These are phyloP conservation scores for Diarsia mendica DNA, from an alignment of 2,888 invertebrate genomes.

Conservation along the genomic window DNA sequence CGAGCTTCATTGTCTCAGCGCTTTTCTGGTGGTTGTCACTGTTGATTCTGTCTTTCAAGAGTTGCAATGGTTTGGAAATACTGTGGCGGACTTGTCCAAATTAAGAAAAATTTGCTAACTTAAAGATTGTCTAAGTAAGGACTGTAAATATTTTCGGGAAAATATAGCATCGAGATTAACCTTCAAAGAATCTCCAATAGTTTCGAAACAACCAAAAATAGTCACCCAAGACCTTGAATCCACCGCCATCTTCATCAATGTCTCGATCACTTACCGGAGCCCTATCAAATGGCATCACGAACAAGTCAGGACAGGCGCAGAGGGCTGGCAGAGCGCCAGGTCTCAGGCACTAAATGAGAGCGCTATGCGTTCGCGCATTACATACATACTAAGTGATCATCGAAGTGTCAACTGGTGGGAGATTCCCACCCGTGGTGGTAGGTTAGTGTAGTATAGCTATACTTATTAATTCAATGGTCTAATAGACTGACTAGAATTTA, in stretches of 20 bases:
- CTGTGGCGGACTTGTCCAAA: too few relatives aligned
- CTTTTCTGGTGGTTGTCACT: too few relatives aligned
- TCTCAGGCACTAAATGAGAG: slow-evolving; percentile 47
- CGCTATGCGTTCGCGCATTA: slow-evolving; percentile 39
- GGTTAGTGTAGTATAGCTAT: neutral
- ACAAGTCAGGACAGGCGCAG: slow-evolving; percentile 43
- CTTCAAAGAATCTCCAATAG: neutral
- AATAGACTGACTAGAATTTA: too few relatives aligned
- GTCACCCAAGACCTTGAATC: slow-evolving; percentile 35
- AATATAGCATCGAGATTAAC: neutral
- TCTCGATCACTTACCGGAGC: neutral
- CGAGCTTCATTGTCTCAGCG: too few relatives aligned
- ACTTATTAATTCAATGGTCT: neutral
- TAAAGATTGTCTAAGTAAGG: neutral
- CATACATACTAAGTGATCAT: slow-evolving; percentile 41
- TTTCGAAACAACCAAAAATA: neutral
- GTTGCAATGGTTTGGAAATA: too few relatives aligned
- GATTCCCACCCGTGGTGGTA: slow-evolving; percentile 26
- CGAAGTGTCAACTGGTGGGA: neutral
- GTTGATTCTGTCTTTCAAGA: too few relatives aligned
- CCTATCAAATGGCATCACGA: slow-evolving; percentile 11
- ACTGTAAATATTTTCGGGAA: neutral
- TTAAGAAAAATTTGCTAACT: neutral
- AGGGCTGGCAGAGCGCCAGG: slow-evolving; percentile 48
- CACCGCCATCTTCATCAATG: slow-evolving; percentile 20